phyloP scores from a whole-genome alignment of 2,113 vertebrate species.

The Tachysurus fulvidraco region DNA sequence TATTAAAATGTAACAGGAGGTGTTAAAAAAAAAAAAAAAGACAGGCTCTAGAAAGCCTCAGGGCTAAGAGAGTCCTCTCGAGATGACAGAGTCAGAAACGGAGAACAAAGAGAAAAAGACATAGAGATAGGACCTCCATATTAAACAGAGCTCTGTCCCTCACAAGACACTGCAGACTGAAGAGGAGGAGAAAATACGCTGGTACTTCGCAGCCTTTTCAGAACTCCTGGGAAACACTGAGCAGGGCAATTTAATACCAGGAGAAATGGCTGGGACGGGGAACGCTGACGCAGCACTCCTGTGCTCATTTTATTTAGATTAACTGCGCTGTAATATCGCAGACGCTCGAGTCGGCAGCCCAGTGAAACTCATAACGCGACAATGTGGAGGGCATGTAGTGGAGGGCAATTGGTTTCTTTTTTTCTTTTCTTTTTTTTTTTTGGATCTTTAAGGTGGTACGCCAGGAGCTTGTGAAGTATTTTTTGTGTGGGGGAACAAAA shows the following conservation, averaged over 20 bases:
- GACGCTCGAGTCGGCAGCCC: constrained; percentile 64
- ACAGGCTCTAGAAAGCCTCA: constrained; percentile 29
- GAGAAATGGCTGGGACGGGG: constrained; percentile 57
- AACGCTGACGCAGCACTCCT: constrained; percentile 69
- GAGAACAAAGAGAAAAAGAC: constrained; percentile 8
- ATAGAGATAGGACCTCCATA: constrained; percentile 44
- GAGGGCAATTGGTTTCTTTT: constrained; percentile 12
- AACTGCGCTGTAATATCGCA: constrained; percentile 69
- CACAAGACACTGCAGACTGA: constrained; percentile 35
- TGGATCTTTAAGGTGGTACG: neutral
- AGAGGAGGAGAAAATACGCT: constrained; percentile 25
- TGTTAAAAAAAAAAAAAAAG: constrained; percentile 36
- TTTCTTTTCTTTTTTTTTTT: neutral
- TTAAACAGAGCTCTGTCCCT: constrained; percentile 50
- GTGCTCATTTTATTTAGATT: constrained; percentile 74
- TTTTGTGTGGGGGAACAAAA: neutral
- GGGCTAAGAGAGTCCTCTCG: constrained; percentile 30
- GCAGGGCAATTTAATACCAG: constrained; percentile 70
- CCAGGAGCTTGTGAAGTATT: neutral
- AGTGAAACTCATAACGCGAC: constrained; percentile 68
- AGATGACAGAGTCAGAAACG: constrained; percentile 28
- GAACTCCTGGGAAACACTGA: constrained; percentile 61
- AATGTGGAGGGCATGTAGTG: constrained; percentile 50
- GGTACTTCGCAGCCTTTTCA: constrained; percentile 41
- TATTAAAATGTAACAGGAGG: constrained; percentile 39